Base-by-base conservation (phyloP, 2,888 invertebrate species). In the Taphrorychus bicolor region DNA sequence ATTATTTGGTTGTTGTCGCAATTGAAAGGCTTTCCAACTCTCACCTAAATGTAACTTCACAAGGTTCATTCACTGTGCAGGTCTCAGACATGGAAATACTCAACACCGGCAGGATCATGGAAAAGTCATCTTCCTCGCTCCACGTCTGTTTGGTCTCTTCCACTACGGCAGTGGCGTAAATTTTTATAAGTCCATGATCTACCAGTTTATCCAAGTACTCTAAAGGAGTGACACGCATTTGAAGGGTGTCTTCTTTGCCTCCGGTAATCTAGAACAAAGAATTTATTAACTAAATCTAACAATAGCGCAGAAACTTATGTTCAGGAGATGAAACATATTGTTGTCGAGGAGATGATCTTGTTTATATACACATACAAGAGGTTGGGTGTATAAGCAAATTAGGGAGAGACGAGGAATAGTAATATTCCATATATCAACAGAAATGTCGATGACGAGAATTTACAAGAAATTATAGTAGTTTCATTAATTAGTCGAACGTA, bases 61-160 rank as follows among this genome's bases (percentile, higher is more conserved):
- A 85, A 73, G 85, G 85, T 72, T 86, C 85, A 24, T 85, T 85
- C 60, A 87, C 82, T 74, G 82, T 83, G 16, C 92, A 92, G 1
- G 16, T n/a, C n/a, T 64, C 56, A 16, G 54, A 22, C 19, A 42
- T 14, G 84, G 88, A 86, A 32, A 94, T 86, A 32, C 82, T 82
- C 59, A 93, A 87, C 66, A 84, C 87, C 1, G 94, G 93, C 76
- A 91, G 91, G 23, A 90, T 82, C 4, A 94, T 86, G 80, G 92
- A 89, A 83, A 93, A 92, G 81, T 93, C 92, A 74, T 93, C 93
- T 75, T 93, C 92, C 72, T 90, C 91, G 0, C 91, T 89, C 91
- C 92, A 94, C 1, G 91, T 89, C 80, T 93, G 93, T 60, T 88
- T 88, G 14, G 94, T 94, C 81, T 94, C 93, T 59, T 86, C 85